Base-by-base conservation (phyloP, 2,797 vertebrate genomes). In the Enteromius radiatus region DNA sequence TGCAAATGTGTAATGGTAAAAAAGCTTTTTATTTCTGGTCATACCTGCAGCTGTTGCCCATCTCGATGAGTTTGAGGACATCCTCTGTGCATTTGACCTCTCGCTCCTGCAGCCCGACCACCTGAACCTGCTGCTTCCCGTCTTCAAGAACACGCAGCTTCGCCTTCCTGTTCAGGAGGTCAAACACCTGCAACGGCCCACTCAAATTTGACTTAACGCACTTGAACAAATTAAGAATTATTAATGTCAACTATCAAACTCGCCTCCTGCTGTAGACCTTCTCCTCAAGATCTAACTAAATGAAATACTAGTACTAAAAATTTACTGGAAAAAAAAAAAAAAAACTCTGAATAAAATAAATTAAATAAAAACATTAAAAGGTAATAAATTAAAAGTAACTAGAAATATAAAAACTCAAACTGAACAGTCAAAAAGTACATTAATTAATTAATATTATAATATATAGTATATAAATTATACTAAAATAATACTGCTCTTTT, bases 211-310 rank as follows among this genome's bases (percentile, higher is more conserved):
- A 49, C 15, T 68, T 43, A 17, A 71, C 28, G 15, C 43, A 47
- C 68, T 70, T 19, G 23, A 70, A 21, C 45, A 49, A 71, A 21
- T 21, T 0, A 71, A 28, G 28, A 10, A 47, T 71, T 47, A 47
- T 47, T 47, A 10, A 49, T 5, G 9, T 3, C 2, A 5, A 23
- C 28, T 9, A 5, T 2, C 4, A 8, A 12, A 73, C 93, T 91
- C 90, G 93, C 98, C 94, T 99, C 76, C 97, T 97, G 84, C 98
- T 99, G 91, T 98, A 99, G 92, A 99, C 0, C 97, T 95, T 98
- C 54, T 99, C 95, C 92, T 99, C 97, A 89, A 99, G 97, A 89
- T 99, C 97, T 91, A 99, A 77, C 92, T 98, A 23, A 59, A 11
- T 26, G 49, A 49, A 21, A 52, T 26, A 4, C 9, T 14, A 61